Base-by-base conservation (phyloP, 2,888 invertebrate genomes). In the Dendrolimus houi region DNA sequence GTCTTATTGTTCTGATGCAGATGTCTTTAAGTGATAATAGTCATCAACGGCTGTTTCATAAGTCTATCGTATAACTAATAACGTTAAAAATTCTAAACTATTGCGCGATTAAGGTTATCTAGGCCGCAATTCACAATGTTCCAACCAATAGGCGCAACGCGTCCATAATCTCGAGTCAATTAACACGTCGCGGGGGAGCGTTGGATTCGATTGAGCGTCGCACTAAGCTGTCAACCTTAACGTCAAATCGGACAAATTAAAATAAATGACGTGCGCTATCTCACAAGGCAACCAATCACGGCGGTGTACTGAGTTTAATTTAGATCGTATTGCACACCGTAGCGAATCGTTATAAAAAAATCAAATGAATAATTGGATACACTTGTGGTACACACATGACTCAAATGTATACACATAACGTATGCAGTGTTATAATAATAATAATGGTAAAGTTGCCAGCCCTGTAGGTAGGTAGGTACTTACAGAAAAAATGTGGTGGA, bases 251-350 rank as follows among this genome's bases (percentile, higher is more conserved):
- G 78, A 81, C 83, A 80, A 87, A 89, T 89, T 89, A 87, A 87
- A 89, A 87, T 87, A 87, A 87, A 89, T 89, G 89, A 87, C 87
- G 79, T 71, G 81, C 83, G 78, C 77, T 76, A 79, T 79, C 77
- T 73, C 69, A 59, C 63, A 61, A 53, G 2, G 10, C 70, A 64
- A 72, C 83, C 83, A 84, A 84, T 84, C 78, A 71, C 75, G 65
- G 74, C 62, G 65, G 47, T 9, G 29, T 29, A 29, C 29, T 29
- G 29, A 29, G 29, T 29, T 29, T 29, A 29, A 29, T 29, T 47
- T 47, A 47, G 8, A 12, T 10, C 47, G 47, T 12, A 2, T 47
- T 12, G 9, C 12, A 47, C 47, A 47, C 47, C 12, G 47, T 1
- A 47, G 12, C 10, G 47, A 47, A 47, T 47, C 47, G 9, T 47